Base-by-base conservation (phyloP, 2,888 invertebrate genomes). In the Heliconius ismenius region DNA sequence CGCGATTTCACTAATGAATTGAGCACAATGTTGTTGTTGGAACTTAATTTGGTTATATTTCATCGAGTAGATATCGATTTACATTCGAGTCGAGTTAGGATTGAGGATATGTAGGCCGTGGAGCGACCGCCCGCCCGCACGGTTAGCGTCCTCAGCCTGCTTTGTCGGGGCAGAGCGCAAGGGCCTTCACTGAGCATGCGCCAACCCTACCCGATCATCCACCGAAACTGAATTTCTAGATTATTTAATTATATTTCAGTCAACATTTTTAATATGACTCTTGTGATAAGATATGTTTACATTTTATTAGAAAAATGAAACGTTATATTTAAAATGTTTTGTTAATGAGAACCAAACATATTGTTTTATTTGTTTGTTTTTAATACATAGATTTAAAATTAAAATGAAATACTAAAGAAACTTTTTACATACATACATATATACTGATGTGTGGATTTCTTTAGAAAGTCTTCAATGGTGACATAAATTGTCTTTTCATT, bases 51-150 rank as follows among this genome's bases (percentile, higher is more conserved):
- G 73, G 78, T 78, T 83, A 76, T 67, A 77, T 79, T 81, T 87
- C 86, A 87, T 89, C 85, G 88, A 86, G 82, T 87, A 84, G 82
- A 81, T 91, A 92, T 92, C 89, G 92, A 91, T 92, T 91, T 86
- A 86, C 84, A 84, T 86, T 87, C 84, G 87, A 85, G 83, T 82
- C 79, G 80, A 74, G 82, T 84, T 77, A 62, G 75, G 69, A 76
- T 77, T 79, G 79, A 79, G 68, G 54, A 80, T 79, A 81, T 79
- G 81, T 83, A 81, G 83, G 85, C 84, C 83, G 84, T 80, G 77
- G 81, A 83, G 83, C 83, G 81, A 81, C 83, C 91, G 90, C 87
- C 90, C 91, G 88, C 85, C 86, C 89, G 88, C 87, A 86, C 86
- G 88, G 85, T 81, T 84, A 85, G 86, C 89, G 88, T 85, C 86